Conservation (phyloP, 2,888 invertebrate genomes). For the Synanthedon myopaeformis region DNA sequence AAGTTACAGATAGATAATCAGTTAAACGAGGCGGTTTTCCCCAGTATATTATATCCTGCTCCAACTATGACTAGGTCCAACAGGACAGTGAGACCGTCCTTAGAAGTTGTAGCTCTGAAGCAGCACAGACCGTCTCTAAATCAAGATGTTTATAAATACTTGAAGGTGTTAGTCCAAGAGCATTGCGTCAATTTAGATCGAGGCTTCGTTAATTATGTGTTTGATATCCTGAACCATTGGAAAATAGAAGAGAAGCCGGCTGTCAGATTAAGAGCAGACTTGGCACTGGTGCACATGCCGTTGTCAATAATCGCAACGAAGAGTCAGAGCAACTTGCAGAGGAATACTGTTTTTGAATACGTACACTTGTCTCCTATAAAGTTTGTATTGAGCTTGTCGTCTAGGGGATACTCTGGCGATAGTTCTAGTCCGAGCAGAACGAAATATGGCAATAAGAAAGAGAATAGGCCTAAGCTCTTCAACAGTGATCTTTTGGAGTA, state of each 20-base stretch:
- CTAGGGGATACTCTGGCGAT: constrained; percentile 50
- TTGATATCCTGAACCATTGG: constrained; percentile 73
- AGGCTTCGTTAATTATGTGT: constrained; percentile 74
- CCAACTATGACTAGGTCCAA: constrained; percentile 46
- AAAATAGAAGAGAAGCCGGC: constrained; percentile 70
- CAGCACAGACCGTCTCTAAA: constrained; percentile 57
- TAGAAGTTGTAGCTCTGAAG: constrained; percentile 70
- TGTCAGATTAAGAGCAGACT: constrained; percentile 65
- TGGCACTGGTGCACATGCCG: constrained; percentile 72
- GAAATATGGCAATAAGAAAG: constrained; percentile 43
- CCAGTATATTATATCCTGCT: constrained; percentile 74
- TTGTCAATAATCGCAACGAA: constrained; percentile 58
- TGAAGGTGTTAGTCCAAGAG: constrained; percentile 75
- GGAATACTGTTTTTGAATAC: constrained; percentile 64
- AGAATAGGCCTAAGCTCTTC: constrained; percentile 61
- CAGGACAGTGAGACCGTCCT: constrained; percentile 62
- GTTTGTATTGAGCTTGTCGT: constrained; percentile 72
- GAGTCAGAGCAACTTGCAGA: constrained; percentile 41
- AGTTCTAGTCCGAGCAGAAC: constrained; percentile 34
- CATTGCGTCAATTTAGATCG: constrained; percentile 78
- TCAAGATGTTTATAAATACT: constrained; percentile 71
- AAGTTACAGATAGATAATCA: constrained; percentile 81
- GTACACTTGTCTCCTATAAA: constrained; percentile 72
- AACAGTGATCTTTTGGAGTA: constrained; percentile 73
- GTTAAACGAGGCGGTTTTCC: constrained; percentile 76